Conservation (phyloP, 2,113 vertebrate species). For the Alexandromys fortis region DNA sequence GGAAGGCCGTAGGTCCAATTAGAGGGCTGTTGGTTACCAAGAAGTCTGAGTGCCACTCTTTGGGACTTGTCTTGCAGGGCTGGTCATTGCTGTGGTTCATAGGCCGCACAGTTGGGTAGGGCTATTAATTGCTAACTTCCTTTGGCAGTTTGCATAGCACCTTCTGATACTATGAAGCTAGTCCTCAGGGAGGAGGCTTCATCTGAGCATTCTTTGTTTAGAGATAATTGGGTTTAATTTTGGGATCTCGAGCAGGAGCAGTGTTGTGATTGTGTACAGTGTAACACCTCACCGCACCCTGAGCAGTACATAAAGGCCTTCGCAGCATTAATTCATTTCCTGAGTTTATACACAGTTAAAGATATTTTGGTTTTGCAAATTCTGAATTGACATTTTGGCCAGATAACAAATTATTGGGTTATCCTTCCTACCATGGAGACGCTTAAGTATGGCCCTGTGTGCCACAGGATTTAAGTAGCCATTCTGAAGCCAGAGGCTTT, state of each 20-base stretch:
- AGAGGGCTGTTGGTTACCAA: background rate
- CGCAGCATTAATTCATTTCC: background rate
- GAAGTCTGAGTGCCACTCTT: background rate
- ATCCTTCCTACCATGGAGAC: background rate
- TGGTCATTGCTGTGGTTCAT: background rate
- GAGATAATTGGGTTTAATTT: background rate
- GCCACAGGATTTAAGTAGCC: background rate
- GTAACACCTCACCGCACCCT: background rate
- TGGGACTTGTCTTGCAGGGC: background rate
- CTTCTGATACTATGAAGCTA: background rate
- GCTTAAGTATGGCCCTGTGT: background rate
- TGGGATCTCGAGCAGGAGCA: background rate
- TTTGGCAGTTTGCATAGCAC: background rate
- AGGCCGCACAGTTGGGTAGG: background rate
- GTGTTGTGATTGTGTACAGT: background rate
- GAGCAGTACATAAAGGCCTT: background rate
- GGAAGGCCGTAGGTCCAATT: background rate
- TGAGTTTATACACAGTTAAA: background rate
- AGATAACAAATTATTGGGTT: background rate
- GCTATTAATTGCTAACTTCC: background rate
- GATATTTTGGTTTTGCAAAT: background rate
- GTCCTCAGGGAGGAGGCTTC: background rate
- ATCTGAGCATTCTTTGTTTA: background rate
- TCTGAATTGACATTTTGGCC: background rate
- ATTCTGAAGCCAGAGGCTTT: fast-evolving